A percentile compares a stretch with the other conserved stretches of the same genome.
phyloP scores from a whole-genome alignment of 2,888 invertebrate species.

The Chrysomela aeneicollis region DNA sequence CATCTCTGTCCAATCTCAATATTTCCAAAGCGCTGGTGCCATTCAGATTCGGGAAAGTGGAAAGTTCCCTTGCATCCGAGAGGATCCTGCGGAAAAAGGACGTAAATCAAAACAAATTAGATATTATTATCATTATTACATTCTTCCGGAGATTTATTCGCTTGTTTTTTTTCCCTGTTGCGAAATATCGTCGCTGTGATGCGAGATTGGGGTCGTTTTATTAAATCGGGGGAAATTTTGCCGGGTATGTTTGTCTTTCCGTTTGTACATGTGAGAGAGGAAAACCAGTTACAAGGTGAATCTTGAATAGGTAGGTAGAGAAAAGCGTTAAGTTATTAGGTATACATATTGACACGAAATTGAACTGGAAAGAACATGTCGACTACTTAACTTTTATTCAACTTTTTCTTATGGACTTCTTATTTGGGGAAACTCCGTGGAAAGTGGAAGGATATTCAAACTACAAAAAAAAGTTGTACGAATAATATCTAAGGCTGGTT shows the following conservation, averaged over 20 bases:
- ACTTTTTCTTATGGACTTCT: too few relatives aligned
- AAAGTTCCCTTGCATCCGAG: conserved; percentile 83
- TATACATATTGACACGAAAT: too few relatives aligned
- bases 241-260: not conserved
- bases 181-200: conserved; percentile 20
- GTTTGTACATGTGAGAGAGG: not conserved
- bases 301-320: too few relatives aligned
- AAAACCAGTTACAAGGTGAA: not conserved
- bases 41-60: conserved; percentile 82
- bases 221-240: conserved; percentile 11
- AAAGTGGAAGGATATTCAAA: too few relatives aligned
- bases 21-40: conserved; percentile 82
- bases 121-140: conserved; percentile 41
- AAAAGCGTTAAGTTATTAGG: too few relatives aligned
- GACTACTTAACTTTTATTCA: too few relatives aligned
- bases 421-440: too few relatives aligned
- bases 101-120: conserved; percentile 43
- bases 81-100: conserved; percentile 70
- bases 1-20: conserved; percentile 84
- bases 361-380: too few relatives aligned
- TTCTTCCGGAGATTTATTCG: conserved; percentile 35
- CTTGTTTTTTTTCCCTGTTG: conserved; percentile 31
- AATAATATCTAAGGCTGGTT: too few relatives aligned
- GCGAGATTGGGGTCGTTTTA: conserved; percentile 25
- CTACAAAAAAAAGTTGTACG: too few relatives aligned